Evolutionary conservation across 92 coral and sea anemone species (phyloP).

Genomic region (Epizoanthus ramosus): DNA sequence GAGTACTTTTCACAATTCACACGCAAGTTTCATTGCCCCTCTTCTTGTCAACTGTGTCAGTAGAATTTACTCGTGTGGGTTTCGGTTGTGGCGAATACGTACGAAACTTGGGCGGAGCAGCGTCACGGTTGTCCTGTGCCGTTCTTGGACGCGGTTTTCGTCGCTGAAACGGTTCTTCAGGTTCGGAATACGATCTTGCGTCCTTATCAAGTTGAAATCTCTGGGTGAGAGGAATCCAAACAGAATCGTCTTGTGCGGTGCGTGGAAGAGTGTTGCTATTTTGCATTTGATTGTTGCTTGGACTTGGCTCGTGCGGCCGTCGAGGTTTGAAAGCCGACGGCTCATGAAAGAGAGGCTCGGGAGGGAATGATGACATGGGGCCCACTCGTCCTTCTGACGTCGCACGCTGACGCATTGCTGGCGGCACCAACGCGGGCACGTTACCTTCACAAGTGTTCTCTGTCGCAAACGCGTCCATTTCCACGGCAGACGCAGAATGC

Average conservation of each 20-base stretch:
- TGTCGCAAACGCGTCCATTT: constrained; percentile 19
- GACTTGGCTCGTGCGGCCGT: constrained; percentile 28
- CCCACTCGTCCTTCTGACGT: constrained; percentile 62
- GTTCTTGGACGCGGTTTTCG: constrained; percentile 64
- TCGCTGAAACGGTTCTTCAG: constrained; percentile 69
- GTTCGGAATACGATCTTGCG: constrained; percentile 55
- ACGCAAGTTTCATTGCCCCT: constrained; percentile 35
- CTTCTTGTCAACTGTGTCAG: neutral
- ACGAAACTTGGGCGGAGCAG: constrained; percentile 68
- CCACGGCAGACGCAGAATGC: constrained; percentile 43
- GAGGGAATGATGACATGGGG: constrained; percentile 11
- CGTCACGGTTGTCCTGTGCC: constrained; percentile 47
- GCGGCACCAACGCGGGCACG: constrained; percentile 38
- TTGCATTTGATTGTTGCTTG: constrained; percentile 69
- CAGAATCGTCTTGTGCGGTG: constrained; percentile 62
- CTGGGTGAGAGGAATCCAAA: constrained; percentile 87
- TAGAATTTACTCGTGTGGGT: constrained; percentile 35
- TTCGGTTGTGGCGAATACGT: constrained; percentile 67
- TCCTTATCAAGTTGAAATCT: constrained; percentile 80
- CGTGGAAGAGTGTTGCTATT: constrained; percentile 48
- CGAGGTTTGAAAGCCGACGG: constrained; percentile 44
- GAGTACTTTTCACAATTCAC: neutral
- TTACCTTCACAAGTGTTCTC: constrained; percentile 29
- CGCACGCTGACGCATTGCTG: constrained; percentile 51
- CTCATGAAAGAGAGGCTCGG: constrained; percentile 36